Percentiles rank a stretch among this genome's conserved stretches.
Evolutionary conservation across 2,113 vertebrate genomes (phyloP).

Genomic region (Coracopsis vasa): DNA sequence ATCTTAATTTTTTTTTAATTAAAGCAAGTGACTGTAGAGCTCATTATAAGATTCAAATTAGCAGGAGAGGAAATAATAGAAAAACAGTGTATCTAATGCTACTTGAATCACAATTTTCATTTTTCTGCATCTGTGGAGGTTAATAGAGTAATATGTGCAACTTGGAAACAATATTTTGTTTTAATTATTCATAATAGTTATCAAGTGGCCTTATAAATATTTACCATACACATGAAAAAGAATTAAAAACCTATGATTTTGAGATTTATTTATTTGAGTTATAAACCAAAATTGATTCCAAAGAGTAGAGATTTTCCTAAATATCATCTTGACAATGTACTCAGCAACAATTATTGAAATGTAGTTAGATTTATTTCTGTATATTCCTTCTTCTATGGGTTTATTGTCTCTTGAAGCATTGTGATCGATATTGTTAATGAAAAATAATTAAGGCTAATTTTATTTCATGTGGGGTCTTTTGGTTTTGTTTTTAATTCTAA

Average conservation of each 20-base stretch:
- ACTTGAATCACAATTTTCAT: neutral
- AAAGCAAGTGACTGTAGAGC: neutral
- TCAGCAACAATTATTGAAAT: neutral
- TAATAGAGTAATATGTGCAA: neutral
- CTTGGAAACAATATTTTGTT: neutral
- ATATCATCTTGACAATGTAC: neutral
- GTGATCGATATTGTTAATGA: neutral
- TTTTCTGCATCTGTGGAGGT: neutral
- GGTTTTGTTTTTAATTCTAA: conserved; percentile 28
- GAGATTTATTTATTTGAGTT: neutral
- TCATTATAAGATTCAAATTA: neutral
- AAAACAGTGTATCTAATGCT: neutral
- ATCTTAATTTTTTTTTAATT: neutral
- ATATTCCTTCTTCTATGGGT: neutral
- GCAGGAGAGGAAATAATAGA: neutral
- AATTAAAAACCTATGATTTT: neutral
- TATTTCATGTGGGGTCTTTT: neutral
- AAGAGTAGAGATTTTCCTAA: neutral
- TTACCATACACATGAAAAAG: neutral
- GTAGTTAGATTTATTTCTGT: neutral
- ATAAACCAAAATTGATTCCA: neutral
- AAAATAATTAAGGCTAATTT: neutral
- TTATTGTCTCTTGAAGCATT: neutral
- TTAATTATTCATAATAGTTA: neutral
- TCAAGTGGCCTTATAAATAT: neutral